Evolutionary conservation across 2,797 vertebrate genomes (phyloP).

Genomic region (Schizothorax lantsangensis): DNA sequence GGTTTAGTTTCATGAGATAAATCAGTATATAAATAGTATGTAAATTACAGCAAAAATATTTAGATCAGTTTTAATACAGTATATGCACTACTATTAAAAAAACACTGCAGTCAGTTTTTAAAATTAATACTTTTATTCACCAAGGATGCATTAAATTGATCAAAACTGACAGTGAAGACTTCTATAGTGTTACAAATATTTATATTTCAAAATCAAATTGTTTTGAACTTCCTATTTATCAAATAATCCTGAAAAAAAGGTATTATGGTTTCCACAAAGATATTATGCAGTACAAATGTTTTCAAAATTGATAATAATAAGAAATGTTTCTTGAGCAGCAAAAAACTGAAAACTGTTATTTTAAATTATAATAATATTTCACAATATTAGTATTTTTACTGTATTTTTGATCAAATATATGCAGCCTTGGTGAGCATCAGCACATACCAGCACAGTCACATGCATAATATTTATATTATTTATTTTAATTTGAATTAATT

Average conservation of each 20-base stretch:
- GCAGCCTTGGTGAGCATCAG: neutral
- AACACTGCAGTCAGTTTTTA: neutral
- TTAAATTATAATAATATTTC: no score
- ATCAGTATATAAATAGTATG: neutral
- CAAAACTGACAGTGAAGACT: neutral
- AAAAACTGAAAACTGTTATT: no score
- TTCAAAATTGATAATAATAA: neutral
- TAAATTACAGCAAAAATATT: neutral
- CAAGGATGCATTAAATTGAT: neutral
- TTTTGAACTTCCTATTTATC: neutral
- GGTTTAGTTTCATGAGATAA: constrained; percentile 19
- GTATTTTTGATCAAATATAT: neutral
- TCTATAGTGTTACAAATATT: neutral
- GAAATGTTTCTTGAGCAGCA: neutral
- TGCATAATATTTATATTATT: neutral
- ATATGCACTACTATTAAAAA: neutral
- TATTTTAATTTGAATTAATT: neutral
- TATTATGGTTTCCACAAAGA: neutral
- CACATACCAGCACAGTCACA: no score
- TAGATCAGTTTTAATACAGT: neutral
- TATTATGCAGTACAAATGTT: neutral
- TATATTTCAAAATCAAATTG: neutral
- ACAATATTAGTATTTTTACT: no score
- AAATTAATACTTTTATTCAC: neutral
- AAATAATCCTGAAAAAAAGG: neutral